A percentile compares a stretch with the other conserved stretches of the same genome.
These are phyloP conservation scores for Batillaria attramentaria DNA, from an alignment of 1,140 invertebrate genomes.

Conservation along the genomic window DNA sequence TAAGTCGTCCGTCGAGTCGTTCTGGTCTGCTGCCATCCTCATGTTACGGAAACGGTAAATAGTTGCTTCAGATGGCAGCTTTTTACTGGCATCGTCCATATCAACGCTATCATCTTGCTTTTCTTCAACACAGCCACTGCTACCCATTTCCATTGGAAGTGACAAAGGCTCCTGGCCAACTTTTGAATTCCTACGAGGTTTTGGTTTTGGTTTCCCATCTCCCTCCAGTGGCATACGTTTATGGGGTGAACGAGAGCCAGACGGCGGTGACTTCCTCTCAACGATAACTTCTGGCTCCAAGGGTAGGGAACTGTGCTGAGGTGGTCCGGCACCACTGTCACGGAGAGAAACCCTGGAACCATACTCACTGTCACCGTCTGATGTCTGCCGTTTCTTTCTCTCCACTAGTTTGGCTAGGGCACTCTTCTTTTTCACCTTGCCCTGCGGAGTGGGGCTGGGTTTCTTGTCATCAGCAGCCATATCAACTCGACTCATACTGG, in stretches of 20 bases:
- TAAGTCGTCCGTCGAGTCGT: slow-evolving; percentile 44
- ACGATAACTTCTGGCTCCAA: slow-evolving; percentile 27
- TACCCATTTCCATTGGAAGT: slow-evolving; percentile 41
- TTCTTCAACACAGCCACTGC: not conserved
- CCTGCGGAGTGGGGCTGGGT: not conserved
- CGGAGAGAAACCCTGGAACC: slow-evolving; percentile 52
- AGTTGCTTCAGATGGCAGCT: slow-evolving; percentile 44
- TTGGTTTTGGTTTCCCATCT: slow-evolving; percentile 30
- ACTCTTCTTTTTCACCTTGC: slow-evolving; percentile 58
- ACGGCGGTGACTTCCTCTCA: not conserved
- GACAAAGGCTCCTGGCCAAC: slow-evolving; percentile 29
- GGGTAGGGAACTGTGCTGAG: not conserved
- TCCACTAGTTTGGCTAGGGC: slow-evolving; percentile 59
- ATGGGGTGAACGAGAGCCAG: not conserved
- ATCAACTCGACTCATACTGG: not conserved
- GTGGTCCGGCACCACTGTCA: slow-evolving; percentile 21
- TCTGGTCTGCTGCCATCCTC: slow-evolving; percentile 53
- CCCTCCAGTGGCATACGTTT: not conserved
- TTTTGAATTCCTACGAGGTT: slow-evolving; percentile 21
- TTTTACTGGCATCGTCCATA: slow-evolving; percentile 20
- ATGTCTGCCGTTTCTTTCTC: slow-evolving; percentile 46
- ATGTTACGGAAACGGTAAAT: slow-evolving; percentile 56
- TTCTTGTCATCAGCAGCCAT: slow-evolving; percentile 25
- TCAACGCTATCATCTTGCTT: slow-evolving; percentile 23
- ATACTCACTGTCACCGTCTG: slow-evolving; percentile 58